Conservation (phyloP, 2,113 vertebrate species). For the Nothoprocta perdicaria region DNA sequence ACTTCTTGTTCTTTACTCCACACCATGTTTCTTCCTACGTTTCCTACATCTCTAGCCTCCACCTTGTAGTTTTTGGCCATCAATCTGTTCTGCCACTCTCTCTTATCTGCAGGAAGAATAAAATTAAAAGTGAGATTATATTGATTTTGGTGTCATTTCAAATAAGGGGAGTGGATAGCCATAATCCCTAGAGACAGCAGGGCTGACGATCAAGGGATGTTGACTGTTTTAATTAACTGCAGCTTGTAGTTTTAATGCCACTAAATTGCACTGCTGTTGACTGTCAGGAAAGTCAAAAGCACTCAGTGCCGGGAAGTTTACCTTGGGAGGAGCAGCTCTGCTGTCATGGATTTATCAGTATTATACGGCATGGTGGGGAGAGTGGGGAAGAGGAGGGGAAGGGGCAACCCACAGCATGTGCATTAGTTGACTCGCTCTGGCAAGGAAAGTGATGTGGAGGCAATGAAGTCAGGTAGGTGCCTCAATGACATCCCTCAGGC, state of each 20-base stretch:
- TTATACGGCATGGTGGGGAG: not conserved
- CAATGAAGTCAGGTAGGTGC: not conserved
- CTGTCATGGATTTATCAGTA: not conserved
- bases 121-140: not conserved
- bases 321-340: not conserved
- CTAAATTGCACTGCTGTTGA: not conserved
- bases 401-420: not conserved
- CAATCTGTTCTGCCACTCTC: not conserved
- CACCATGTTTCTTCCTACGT: not conserved
- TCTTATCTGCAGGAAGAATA: not conserved
- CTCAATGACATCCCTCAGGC: not conserved
- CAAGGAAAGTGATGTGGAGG: not conserved
- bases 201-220: not conserved
- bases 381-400: not conserved
- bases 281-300: not conserved
- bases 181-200: not conserved
- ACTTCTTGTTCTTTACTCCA: not conserved
- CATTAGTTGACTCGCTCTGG: not conserved
- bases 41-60: not conserved
- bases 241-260: not conserved
- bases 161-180: no score
- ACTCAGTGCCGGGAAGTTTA: not conserved
- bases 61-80: not conserved
- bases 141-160: not conserved
- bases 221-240: not conserved